phyloP scores from a whole-genome alignment of 1,140 invertebrate genomes.

The Ephestia elutella region DNA sequence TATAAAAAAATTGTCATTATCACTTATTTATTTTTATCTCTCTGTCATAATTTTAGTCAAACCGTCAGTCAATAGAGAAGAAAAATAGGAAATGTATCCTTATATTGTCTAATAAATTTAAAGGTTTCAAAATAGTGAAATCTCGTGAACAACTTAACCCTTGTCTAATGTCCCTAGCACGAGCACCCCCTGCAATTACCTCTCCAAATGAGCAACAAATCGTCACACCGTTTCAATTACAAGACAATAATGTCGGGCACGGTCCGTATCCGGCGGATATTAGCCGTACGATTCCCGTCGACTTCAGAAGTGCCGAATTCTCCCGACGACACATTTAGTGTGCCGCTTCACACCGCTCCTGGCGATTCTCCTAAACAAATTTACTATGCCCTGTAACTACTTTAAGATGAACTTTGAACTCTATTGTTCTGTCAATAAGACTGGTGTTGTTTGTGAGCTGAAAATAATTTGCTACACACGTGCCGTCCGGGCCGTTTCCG shows the following conservation, averaged over 20 bases:
- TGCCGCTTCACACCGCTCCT: slow-evolving; percentile 24
- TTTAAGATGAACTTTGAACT: not conserved
- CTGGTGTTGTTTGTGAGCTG: not conserved
- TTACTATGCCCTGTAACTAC: slow-evolving; percentile 2
- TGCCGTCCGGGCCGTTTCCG: slow-evolving; percentile 49
- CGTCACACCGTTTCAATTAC: slow-evolving; percentile 65
- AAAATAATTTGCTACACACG: slow-evolving; percentile 22
- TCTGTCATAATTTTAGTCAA: too few relatives aligned
- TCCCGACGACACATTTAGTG: slow-evolving; percentile 62
- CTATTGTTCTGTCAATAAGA: not conserved
- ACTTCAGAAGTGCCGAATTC: slow-evolving; percentile 53
- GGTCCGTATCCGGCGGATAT: slow-evolving; percentile 66
- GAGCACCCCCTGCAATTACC: not conserved
- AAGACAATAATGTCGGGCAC: slow-evolving; percentile 49
- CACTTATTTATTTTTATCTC: too few relatives aligned
- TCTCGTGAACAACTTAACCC: not conserved
- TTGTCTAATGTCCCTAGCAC: not conserved
- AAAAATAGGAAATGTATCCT: too few relatives aligned
- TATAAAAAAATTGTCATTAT: too few relatives aligned
- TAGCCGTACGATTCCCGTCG: slow-evolving; percentile 31
- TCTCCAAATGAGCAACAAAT: slow-evolving; percentile 47
- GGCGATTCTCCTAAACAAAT: slow-evolving; percentile 32
- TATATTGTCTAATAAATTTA: too few relatives aligned
- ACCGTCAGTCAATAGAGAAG: too few relatives aligned
- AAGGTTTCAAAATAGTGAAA: not conserved